Conservation (phyloP, 2,113 vertebrate genomes). For the Chlorodrepanis virens region DNA sequence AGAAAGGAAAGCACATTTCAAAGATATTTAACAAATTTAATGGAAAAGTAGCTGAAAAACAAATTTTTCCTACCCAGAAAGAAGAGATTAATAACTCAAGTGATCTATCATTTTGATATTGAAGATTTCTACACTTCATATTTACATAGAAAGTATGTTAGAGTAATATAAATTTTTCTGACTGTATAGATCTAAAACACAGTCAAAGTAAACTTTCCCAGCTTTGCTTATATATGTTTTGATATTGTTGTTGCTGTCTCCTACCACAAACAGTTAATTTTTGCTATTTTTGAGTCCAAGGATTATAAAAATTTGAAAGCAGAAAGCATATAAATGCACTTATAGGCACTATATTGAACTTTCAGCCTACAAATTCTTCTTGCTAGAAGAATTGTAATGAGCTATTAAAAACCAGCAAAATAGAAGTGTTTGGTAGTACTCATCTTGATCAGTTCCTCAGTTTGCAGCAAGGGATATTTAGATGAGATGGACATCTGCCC, state of each 20-base stretch:
- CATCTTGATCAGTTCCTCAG: neutral
- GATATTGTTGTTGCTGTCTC: neutral
- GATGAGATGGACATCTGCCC: neutral
- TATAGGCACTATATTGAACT: neutral
- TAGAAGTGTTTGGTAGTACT: neutral
- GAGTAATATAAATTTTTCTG: neutral
- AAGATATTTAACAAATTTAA: neutral
- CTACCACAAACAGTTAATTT: neutral
- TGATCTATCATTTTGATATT: neutral
- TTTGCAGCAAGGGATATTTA: neutral
- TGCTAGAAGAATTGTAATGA: neutral
- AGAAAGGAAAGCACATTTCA: neutral
- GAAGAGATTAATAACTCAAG: neutral
- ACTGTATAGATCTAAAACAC: neutral
- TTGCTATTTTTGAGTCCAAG: neutral
- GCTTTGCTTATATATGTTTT: neutral
- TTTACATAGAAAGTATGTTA: neutral
- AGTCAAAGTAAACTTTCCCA: neutral
- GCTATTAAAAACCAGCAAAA: neutral
- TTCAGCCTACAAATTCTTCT: neutral
- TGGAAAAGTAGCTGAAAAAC: neutral
- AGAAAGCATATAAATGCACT: neutral
- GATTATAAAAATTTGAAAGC: neutral
- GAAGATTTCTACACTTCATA: neutral
- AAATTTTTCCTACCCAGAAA: neutral